Conservation (phyloP, 23 tunicate genomes). For the Clavelina lepadiformis region DNA sequence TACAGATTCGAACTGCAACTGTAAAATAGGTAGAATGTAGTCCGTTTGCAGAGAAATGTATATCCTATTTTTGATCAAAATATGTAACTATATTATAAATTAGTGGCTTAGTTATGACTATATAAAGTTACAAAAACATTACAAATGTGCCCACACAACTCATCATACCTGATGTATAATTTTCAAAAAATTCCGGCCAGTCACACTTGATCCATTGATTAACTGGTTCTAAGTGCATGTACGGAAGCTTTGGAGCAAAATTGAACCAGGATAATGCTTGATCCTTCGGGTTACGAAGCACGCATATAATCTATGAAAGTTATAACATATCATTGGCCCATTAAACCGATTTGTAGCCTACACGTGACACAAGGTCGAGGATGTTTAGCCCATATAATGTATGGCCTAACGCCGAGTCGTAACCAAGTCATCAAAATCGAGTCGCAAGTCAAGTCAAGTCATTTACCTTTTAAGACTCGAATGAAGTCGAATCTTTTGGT, state of each 20-base stretch:
- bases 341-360: no score
- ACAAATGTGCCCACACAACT: neutral
- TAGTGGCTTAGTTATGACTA: neutral
- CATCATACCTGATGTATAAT: conserved; percentile 34
- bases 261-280: conserved; percentile 47
- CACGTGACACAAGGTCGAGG: no score
- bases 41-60: no score
- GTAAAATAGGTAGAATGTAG: no score
- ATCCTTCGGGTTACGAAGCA: conserved; percentile 51
- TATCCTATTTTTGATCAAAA: no score
- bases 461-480: no score
- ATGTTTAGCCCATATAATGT: conserved; percentile 1
- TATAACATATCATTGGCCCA: no score
- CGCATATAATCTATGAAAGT: conserved; percentile 22
- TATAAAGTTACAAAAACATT: neutral
- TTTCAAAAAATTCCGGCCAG: conserved; percentile 34
- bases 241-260: conserved; percentile 40
- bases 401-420: no score
- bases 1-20: no score
- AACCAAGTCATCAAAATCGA: no score
- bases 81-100: neutral
- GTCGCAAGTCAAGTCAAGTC: no score
- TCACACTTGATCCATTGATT: conserved; percentile 12
- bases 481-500: no score
- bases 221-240: conserved; percentile 25